A percentile compares a stretch with the other conserved stretches of the same genome.
These are phyloP conservation scores for Mormyrus lacerda DNA, from an alignment of 2,113 vertebrate genomes.

Conservation along the genomic window DNA sequence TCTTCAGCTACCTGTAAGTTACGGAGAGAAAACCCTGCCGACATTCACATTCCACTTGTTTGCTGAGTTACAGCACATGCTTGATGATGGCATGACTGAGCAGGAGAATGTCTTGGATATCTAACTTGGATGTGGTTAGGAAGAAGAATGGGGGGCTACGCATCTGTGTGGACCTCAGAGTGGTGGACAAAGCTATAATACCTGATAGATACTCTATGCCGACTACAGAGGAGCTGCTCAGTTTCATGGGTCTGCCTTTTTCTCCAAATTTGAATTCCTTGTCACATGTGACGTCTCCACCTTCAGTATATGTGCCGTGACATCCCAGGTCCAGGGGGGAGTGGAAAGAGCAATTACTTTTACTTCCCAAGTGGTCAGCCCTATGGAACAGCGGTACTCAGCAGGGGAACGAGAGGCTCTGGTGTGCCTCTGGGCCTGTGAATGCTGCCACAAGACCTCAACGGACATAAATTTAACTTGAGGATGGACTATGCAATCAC, in stretches of 20 bases:
- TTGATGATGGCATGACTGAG: neutral
- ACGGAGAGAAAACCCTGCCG: no score
- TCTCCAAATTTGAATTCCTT: no score
- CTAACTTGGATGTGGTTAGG: neutral
- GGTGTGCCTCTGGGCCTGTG: constrained; percentile 14
- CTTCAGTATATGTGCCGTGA: neutral
- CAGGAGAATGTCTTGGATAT: constrained; percentile 3
- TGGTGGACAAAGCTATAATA: neutral
- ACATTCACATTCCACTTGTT: no score
- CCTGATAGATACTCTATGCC: constrained; percentile 16
- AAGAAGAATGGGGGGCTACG: neutral
- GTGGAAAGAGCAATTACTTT: constrained; percentile 8
- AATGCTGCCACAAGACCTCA: constrained; percentile 12
- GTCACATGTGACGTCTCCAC: constrained; percentile 13
- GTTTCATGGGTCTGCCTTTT: no score
- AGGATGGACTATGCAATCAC: neutral
- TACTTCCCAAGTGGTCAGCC: neutral
- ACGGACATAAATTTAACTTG: neutral
- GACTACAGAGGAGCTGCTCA: constrained; percentile 5
- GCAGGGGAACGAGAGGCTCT: constrained; percentile 11
- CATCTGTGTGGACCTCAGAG: constrained; percentile 12
- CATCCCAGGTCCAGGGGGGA: constrained; percentile 12
- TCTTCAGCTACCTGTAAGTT: no score
- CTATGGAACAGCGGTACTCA: constrained; percentile 15
- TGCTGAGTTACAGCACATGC: no score